A percentile compares a stretch with the other conserved stretches of the same genome.
Evolutionary conservation across 92 coral and sea anemone genomes (phyloP).

Genomic region (Desmophyllum pertusum): DNA sequence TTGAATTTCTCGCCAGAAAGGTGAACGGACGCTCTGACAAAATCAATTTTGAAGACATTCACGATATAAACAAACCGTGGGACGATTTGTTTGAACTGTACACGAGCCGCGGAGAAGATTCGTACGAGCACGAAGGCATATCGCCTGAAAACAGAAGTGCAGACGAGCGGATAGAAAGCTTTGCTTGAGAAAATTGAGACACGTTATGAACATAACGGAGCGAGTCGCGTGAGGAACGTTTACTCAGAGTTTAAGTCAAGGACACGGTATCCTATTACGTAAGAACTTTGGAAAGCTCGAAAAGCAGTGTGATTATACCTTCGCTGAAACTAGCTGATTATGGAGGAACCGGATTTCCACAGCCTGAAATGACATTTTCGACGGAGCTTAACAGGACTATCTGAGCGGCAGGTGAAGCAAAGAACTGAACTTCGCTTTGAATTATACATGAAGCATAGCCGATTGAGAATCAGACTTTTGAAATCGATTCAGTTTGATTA

Average conservation of each 20-base stretch:
- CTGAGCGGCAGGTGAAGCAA: no score
- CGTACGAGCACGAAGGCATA: not conserved
- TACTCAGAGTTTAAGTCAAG: not conserved
- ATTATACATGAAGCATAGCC: not conserved
- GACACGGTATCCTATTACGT: not conserved
- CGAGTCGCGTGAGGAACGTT: not conserved
- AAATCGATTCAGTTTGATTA: not conserved
- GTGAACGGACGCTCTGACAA: slow-evolving; percentile 20
- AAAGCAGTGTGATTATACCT: not conserved
- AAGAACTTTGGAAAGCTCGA: no score
- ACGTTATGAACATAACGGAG: not conserved
- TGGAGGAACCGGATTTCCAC: not conserved
- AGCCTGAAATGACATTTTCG: not conserved
- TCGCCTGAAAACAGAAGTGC: not conserved
- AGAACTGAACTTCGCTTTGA: not conserved
- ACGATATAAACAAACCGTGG: slow-evolving; percentile 43
- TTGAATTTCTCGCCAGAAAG: slow-evolving; percentile 24
- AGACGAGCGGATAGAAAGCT: not conserved
- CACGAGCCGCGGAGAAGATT: not conserved
- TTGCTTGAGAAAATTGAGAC: not conserved
- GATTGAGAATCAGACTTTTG: not conserved
- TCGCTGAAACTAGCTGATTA: not conserved
- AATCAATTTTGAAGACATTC: slow-evolving; percentile 28
- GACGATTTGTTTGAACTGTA: slow-evolving; percentile 65
- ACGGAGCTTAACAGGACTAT: not conserved